Conservation (phyloP, 1,140 invertebrate genomes). For the Calephelis virginiensis region DNA sequence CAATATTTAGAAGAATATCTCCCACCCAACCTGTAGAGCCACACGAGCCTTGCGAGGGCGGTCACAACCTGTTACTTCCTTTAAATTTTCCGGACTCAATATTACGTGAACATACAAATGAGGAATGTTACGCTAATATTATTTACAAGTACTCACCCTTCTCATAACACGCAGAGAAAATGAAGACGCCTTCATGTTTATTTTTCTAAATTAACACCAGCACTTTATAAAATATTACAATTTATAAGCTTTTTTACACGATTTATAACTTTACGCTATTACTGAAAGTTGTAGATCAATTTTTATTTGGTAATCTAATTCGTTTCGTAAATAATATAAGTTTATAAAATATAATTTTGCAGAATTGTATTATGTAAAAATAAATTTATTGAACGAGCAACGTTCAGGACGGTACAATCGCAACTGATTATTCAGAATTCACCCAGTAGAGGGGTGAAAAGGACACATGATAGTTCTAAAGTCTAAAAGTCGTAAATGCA, state of each 20-base stretch:
- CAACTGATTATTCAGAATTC: constrained; percentile 62
- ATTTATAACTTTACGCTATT: constrained; percentile 3
- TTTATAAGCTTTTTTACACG: neutral
- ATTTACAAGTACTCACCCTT: constrained; percentile 81
- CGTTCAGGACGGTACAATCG: constrained; percentile 63
- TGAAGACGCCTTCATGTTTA: constrained; percentile 87
- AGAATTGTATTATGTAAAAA: constrained; percentile 19
- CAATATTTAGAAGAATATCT: constrained; percentile 32
- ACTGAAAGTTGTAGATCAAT: constrained; percentile 8
- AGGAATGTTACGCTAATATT: neutral
- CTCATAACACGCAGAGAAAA: constrained; percentile 88
- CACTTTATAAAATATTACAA: constrained; percentile 22
- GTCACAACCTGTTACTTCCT: constrained; percentile 57
- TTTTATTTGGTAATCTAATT: constrained; percentile 28
- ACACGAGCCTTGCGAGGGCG: constrained; percentile 39
- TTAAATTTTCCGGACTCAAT: constrained; percentile 22
- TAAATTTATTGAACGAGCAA: constrained; percentile 45
- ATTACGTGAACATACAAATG: constrained; percentile 21
- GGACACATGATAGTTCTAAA: constrained; percentile 45
- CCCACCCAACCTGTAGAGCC: constrained; percentile 54
- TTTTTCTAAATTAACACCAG: constrained; percentile 44
- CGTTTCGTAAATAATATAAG: constrained; percentile 24
- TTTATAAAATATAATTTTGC: constrained; percentile 19
- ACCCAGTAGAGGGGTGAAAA: constrained; percentile 63
- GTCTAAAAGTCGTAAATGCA: constrained; percentile 35